phyloP scores from a whole-genome alignment of 2,113 vertebrate genomes.

The Felis chaus region DNA sequence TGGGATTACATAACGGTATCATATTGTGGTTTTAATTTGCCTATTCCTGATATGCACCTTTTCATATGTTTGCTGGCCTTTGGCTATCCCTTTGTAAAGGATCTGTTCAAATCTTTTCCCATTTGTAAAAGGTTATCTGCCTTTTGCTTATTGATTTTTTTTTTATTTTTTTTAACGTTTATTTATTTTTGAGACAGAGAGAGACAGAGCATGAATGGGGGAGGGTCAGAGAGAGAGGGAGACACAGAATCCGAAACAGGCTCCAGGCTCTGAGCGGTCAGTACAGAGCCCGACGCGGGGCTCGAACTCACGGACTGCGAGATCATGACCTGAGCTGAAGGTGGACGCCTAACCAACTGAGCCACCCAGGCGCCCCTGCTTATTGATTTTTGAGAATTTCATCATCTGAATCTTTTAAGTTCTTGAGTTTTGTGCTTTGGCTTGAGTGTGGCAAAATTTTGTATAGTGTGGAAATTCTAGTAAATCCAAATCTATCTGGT shows the following conservation, averaged over 20 bases:
- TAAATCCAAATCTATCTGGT: not conserved
- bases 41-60: not conserved
- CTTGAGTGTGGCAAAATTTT: not conserved
- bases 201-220: no score
- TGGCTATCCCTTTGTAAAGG: not conserved
- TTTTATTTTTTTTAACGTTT: no score
- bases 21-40: not conserved
- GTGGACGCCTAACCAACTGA: no score
- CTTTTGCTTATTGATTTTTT: not conserved
- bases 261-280: no score
- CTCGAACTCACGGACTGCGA: no score
- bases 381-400: not conserved
- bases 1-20: not conserved
- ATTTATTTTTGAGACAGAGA: no score
- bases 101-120: not conserved
- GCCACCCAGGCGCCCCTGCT: no score
- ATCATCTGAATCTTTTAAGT: not conserved
- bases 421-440: constrained; percentile 1
- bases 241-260: no score
- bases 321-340: no score
- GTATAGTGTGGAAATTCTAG: not conserved
- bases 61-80: not conserved
- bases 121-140: not conserved
- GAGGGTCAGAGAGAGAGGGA: no score
- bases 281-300: no score